Percentiles rank a stretch among this genome's conserved stretches.
Conservation (phyloP, 2,797 vertebrate species). For the Malurus leucopterus region DNA sequence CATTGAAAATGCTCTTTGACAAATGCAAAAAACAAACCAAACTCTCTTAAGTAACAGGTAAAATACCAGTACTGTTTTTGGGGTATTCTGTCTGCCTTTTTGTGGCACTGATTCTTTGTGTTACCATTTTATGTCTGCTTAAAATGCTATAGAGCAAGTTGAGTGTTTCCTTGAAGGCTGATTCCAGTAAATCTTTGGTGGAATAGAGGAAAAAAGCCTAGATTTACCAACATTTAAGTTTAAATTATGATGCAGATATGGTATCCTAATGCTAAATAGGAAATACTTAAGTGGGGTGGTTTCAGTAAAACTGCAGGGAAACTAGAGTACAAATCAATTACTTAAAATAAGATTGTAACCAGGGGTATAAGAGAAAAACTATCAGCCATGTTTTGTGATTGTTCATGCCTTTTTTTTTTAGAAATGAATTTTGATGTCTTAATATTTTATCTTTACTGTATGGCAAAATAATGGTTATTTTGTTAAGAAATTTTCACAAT, state of each 20-base stretch:
- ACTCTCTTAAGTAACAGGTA: not conserved
- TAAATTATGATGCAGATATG: not conserved
- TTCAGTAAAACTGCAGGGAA: not conserved
- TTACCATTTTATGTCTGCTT: not conserved
- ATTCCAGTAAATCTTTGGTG: not conserved
- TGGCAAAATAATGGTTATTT: not conserved
- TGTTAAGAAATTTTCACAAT: not conserved
- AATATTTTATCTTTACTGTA: not conserved
- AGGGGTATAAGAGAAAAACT: not conserved
- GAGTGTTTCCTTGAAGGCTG: not conserved
- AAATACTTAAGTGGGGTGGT: not conserved
- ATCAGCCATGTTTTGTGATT: not conserved
- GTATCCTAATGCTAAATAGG: not conserved
- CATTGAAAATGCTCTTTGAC: not conserved
- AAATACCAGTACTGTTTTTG: not conserved
- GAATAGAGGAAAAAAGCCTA: not conserved
- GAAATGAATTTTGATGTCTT: not conserved
- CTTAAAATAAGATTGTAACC: not conserved
- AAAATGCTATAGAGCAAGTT: not conserved
- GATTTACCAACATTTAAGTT: not conserved
- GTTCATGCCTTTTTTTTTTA: not conserved
- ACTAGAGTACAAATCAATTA: not conserved
- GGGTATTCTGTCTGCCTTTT: not conserved
- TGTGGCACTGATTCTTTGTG: not conserved
- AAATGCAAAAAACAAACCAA: not conserved